Conservation (phyloP, 2,888 invertebrate species). For the Orthonevra nobilis region DNA sequence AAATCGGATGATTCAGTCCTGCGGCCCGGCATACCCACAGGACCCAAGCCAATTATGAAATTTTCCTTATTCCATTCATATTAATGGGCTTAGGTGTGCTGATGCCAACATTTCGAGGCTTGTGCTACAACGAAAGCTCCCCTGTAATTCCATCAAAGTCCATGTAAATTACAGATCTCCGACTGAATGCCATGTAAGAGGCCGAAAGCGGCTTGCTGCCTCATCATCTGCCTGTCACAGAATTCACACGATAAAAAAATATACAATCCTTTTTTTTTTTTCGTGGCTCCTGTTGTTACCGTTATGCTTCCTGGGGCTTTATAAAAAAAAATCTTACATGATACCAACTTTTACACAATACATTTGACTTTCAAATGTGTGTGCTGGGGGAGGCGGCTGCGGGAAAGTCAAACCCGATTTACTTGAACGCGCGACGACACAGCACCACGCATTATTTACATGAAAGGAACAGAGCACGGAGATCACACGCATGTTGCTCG, state of each 20-base stretch:
- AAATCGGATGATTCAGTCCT: not conserved
- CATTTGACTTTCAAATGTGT: constrained; percentile 64
- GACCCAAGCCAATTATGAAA: constrained; percentile 22
- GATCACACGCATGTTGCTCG: constrained; percentile 11
- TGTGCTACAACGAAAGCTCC: constrained; percentile 3
- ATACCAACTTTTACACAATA: constrained; percentile 30
- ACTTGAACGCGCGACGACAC: constrained; percentile 7
- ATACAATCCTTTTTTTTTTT: constrained; percentile 59
- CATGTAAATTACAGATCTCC: constrained; percentile 52
- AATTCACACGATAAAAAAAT: constrained; percentile 53
- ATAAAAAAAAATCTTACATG: constrained; percentile 51
- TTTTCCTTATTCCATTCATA: constrained; percentile 4
- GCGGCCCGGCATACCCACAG: not conserved
- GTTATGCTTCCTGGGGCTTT: constrained; percentile 15
- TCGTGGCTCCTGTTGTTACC: too few relatives aligned
- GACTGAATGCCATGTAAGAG: constrained; percentile 10
- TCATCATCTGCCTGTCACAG: constrained; percentile 1
- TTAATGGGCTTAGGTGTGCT: constrained; percentile 3
- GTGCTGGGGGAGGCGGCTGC: not conserved
- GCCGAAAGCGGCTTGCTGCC: too few relatives aligned
- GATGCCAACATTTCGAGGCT: not conserved
- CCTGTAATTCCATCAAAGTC: constrained; percentile 54
- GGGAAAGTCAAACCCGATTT: constrained; percentile 18
- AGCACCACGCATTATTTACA: constrained; percentile 13
- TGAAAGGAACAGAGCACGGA: constrained; percentile 48